These are phyloP conservation scores for Mystacornis crossleyi DNA, from an alignment of 2,113 vertebrate species.

Conservation along the genomic window DNA sequence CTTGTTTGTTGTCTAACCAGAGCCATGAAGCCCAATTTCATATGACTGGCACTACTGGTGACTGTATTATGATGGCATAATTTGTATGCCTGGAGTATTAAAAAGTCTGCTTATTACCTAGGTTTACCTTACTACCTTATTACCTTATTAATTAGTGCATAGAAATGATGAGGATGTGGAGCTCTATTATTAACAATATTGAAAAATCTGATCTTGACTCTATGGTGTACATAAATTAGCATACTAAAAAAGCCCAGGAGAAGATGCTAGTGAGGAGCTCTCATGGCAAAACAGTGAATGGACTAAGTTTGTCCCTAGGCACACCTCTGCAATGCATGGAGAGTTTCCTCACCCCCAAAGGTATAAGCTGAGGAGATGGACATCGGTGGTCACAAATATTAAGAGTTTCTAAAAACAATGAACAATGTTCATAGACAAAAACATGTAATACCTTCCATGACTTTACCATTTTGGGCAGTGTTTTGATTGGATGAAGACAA, in stretches of 20 bases:
- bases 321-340: neutral
- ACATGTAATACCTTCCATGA: neutral
- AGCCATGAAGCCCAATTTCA: neutral
- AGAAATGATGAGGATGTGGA: neutral
- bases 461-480: neutral
- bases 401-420: neutral
- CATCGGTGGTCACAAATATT: neutral
- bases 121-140: neutral
- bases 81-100: neutral
- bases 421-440: neutral
- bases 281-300: neutral
- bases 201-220: neutral
- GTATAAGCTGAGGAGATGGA: neutral
- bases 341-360: neutral
- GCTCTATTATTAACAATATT: neutral
- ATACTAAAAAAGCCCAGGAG: neutral
- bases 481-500: neutral
- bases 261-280: neutral
- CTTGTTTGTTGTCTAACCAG: neutral
- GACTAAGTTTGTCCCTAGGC: neutral
- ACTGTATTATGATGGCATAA: neutral
- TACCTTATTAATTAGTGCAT: neutral
- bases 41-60: neutral
- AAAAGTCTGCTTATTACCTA: neutral
- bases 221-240: rapidly evolving